Evolutionary conservation across 2,113 vertebrate genomes (phyloP), one percentile per base, ranked within the genome.

Genomic region (Mus pahari): DNA sequence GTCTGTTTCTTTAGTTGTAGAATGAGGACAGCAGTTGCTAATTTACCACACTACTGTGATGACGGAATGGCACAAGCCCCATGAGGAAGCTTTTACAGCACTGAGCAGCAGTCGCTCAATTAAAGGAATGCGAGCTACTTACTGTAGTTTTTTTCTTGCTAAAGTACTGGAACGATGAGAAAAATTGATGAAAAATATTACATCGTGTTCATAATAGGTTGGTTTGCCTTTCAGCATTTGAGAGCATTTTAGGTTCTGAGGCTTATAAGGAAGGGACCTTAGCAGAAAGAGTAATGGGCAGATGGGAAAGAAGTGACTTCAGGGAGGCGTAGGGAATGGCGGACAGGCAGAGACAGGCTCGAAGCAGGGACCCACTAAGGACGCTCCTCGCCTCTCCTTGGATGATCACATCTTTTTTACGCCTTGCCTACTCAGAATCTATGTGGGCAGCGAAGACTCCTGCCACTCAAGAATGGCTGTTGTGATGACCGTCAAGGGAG

Each of bases 251-350:
- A 90, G 20, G 16, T 55, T 84, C 74, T 28, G 24, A 87, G 75
- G 81, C n/a, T 81, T 74, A 20, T 1, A 6, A 68, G 14, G 39
- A 83, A 36, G 71, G n/a, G 62, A 33, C 5, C 24, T 19, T 50
- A 31, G 73, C 0, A 14, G 78, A 78, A 68, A 53, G 45, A 36
- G 84, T 13, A 24, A 60, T 68, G 93, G 5, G 39, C 5, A 4
- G 3, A 0, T 14, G n/a, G 16, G 53, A 39, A 50, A n/a, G 9
- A 3, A n/a, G 42, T 1, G 26, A 0, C 26, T 16, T 62, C 5
- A 2, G 70, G n/a, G 42, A 83, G 48, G 7, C 0, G 5, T 1
- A 5, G 55, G 2, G 33, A 48, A 17, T 31, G 53, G 13, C 42
- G 19, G 3, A 0, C 4, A 12, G 50, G 58, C 14, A 1, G 62